phyloP scores from a whole-genome alignment of 2,888 invertebrate species.

The Drosophila anomelani region DNA sequence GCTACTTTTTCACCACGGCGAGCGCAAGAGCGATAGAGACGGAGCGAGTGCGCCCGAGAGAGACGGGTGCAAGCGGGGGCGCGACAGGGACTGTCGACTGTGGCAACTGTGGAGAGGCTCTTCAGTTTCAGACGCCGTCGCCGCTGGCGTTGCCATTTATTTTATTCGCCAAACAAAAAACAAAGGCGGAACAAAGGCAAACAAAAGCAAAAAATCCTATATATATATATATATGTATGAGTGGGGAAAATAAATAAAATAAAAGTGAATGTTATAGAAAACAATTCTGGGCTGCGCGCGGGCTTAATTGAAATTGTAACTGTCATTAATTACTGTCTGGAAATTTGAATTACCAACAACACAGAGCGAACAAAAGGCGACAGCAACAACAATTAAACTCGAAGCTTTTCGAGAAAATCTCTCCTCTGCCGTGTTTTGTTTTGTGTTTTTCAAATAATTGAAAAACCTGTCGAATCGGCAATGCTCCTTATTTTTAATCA shows the following conservation, averaged over 20 bases:
- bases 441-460: slow-evolving; percentile 66
- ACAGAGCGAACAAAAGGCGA: slow-evolving; percentile 33
- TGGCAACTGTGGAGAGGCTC: slow-evolving; percentile 74
- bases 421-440: slow-evolving; percentile 19
- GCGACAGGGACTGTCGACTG: slow-evolving; percentile 22
- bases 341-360: slow-evolving; percentile 78
- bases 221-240: slow-evolving; percentile 10
- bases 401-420: slow-evolving; percentile 46
- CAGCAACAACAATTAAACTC: slow-evolving; percentile 36
- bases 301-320: slow-evolving; percentile 82
- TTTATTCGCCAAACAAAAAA: slow-evolving; percentile 73
- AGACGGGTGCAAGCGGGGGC: slow-evolving; percentile 24
- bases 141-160: slow-evolving; percentile 78
- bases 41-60: slow-evolving; percentile 5
- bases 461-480: slow-evolving; percentile 77
- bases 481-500: slow-evolving; percentile 70
- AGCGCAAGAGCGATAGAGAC: slow-evolving; percentile 24
- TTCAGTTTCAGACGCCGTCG: slow-evolving; percentile 66
- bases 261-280: slow-evolving; percentile 66
- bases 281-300: slow-evolving; percentile 57
- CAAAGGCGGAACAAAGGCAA: slow-evolving; percentile 61
- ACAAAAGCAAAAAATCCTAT: slow-evolving; percentile 23
- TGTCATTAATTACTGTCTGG: slow-evolving; percentile 85
- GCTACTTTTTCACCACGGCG: slow-evolving; percentile 72
- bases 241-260: slow-evolving; percentile 41